These are phyloP conservation scores for Enteromius viviparus DNA, from an alignment of 2,797 vertebrate species.

Conservation along the genomic window DNA sequence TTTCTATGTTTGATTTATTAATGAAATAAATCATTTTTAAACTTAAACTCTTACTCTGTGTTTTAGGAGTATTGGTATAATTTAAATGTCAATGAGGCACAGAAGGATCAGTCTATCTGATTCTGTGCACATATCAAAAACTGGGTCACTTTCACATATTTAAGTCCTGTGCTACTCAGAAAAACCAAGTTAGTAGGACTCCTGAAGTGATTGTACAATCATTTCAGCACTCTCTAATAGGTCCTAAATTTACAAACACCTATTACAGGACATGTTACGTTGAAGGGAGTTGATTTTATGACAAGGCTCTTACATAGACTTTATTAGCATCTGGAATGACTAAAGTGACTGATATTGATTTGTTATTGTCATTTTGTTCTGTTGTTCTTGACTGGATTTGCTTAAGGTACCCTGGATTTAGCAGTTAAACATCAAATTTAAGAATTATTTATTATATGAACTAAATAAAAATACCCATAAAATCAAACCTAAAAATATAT, in stretches of 20 bases:
- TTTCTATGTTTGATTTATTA: too few relatives aligned
- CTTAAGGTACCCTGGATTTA: neutral
- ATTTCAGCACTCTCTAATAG: neutral
- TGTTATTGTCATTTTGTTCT: neutral
- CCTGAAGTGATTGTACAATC: constrained; percentile 2
- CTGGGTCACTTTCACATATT: neutral
- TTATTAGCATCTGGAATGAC: neutral
- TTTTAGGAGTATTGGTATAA: constrained; percentile 16
- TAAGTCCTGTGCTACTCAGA: constrained; percentile 12
- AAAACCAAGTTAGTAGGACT: neutral
- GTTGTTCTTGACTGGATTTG: neutral
- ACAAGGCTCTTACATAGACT: neutral
- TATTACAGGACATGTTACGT: neutral
- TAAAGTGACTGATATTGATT: constrained; percentile 10
- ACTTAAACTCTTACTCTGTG: neutral
- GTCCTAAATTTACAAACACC: constrained; percentile 6
- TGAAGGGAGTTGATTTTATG: constrained; percentile 5
- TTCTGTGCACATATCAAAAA: neutral
- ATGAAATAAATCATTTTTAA: too few relatives aligned
- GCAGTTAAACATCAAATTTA: neutral
- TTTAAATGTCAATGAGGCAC: constrained; percentile 8
- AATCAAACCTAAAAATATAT: neutral
- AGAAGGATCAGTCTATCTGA: constrained; percentile 21
- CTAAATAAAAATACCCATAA: neutral
- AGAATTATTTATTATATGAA: neutral